Conservation (phyloP, 1,140 invertebrate genomes). For the Drosophila micromelanica region DNA sequence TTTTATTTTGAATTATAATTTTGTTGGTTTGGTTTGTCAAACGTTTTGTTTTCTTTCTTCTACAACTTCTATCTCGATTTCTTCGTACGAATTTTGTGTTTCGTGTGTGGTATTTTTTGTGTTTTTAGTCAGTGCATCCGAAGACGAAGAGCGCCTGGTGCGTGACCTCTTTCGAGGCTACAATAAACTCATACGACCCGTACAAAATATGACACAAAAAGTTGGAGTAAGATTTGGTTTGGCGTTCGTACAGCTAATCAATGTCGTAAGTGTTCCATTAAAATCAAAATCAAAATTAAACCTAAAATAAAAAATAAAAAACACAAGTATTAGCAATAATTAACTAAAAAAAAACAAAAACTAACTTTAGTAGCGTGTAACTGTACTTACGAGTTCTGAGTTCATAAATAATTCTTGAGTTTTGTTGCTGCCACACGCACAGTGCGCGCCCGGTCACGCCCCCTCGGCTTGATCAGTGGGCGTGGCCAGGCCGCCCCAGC, state of each 20-base stretch:
- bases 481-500: constrained; percentile 30
- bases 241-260: constrained; percentile 99
- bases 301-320: constrained; percentile 52
- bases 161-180: constrained; percentile 98
- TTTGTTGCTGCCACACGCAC: constrained; percentile 69
- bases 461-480: constrained; percentile 16
- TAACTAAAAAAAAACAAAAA: constrained; percentile 30
- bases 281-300: constrained; percentile 57
- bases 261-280: constrained; percentile 93
- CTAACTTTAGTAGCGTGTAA: constrained; percentile 76
- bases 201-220: constrained; percentile 98
- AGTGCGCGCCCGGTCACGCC: constrained; percentile 26
- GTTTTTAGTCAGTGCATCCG: constrained; percentile 85
- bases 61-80: not conserved
- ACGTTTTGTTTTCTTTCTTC: not conserved
- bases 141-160: constrained; percentile 98
- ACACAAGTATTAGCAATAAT: constrained; percentile 35
- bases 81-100: constrained; percentile 31
- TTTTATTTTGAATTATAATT: constrained; percentile 3
- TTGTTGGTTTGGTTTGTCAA: not conserved
- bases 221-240: constrained; percentile 98
- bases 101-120: constrained; percentile 21
- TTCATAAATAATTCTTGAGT: constrained; percentile 74
- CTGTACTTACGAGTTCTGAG: constrained; percentile 71
- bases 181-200: constrained; percentile 99